phyloP scores from a whole-genome alignment of 2,888 invertebrate genomes.

The Diabrotica balteata region DNA sequence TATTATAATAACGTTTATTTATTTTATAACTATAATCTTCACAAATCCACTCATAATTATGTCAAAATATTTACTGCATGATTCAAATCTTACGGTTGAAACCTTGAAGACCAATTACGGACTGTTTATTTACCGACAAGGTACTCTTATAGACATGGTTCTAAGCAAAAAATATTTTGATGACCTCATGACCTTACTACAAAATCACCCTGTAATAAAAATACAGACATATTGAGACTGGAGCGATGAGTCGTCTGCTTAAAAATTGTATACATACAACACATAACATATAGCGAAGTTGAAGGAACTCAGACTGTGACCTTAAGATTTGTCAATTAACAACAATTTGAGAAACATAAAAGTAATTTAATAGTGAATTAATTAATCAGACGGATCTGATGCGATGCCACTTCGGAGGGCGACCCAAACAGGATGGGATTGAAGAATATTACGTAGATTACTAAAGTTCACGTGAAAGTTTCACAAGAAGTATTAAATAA shows the following conservation, averaged over 20 bases:
- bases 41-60: too few relatives aligned
- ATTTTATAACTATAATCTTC: too few relatives aligned
- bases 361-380: conserved; percentile 43
- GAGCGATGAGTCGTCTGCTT: conserved; percentile 11
- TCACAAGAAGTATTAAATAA: too few relatives aligned
- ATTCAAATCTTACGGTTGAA: too few relatives aligned
- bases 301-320: conserved; percentile 35
- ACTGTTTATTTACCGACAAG: too few relatives aligned
- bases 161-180: too few relatives aligned
- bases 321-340: conserved; percentile 46
- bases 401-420: not conserved
- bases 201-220: conserved; percentile 4
- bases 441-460: not conserved
- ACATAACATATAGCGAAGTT: conserved; percentile 21
- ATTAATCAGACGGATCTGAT: conserved; percentile 35
- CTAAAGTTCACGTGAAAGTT: too few relatives aligned
- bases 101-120: too few relatives aligned
- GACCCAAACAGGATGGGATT: not conserved
- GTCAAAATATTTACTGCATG: too few relatives aligned
- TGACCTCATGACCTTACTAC: not conserved
- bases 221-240: conserved; percentile 9
- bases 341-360: conserved; percentile 44
- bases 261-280: conserved; percentile 20
- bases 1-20: too few relatives aligned
- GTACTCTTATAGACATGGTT: too few relatives aligned